phyloP scores from a whole-genome alignment of 2,797 vertebrate species.

The Anolis apletophallus region DNA sequence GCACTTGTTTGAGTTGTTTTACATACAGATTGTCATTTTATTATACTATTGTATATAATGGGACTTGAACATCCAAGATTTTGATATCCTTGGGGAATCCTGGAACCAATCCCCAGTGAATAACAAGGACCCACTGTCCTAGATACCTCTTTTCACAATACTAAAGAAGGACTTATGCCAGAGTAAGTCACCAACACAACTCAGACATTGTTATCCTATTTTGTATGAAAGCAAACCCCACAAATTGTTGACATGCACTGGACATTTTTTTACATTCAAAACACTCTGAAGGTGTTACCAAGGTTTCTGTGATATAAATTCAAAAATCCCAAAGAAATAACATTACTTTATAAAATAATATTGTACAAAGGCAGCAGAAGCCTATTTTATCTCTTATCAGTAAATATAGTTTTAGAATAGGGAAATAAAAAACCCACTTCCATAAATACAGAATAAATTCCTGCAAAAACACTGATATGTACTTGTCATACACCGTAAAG shows the following conservation, averaged over 20 bases:
- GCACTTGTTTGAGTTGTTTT: too few relatives aligned
- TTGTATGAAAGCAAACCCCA: slow-evolving; percentile 57
- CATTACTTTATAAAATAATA: slow-evolving; percentile 65
- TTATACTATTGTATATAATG: too few relatives aligned
- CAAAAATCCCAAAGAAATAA: slow-evolving; percentile 59
- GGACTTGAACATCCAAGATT: too few relatives aligned
- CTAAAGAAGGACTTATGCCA: too few relatives aligned
- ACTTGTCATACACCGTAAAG: slow-evolving; percentile 55
- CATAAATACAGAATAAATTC: slow-evolving; percentile 64
- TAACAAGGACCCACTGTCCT: too few relatives aligned
- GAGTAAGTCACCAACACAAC: too few relatives aligned
- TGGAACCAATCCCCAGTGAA: too few relatives aligned
- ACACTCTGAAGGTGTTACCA: slow-evolving; percentile 63
- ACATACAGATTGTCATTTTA: too few relatives aligned
- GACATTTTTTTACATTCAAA: slow-evolving; percentile 51
- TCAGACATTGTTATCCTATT: slow-evolving; percentile 36
- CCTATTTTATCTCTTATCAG: slow-evolving; percentile 58
- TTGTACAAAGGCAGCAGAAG: slow-evolving; percentile 44
- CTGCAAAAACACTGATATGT: slow-evolving; percentile 61
- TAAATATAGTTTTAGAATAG: slow-evolving; percentile 61
- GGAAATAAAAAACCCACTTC: not conserved
- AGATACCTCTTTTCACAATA: too few relatives aligned
- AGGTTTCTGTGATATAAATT: slow-evolving; percentile 55
- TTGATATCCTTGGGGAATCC: too few relatives aligned
- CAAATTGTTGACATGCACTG: slow-evolving; percentile 53